phyloP scores from a whole-genome alignment of 2,888 invertebrate species.

The Phaedon cochleariae region DNA sequence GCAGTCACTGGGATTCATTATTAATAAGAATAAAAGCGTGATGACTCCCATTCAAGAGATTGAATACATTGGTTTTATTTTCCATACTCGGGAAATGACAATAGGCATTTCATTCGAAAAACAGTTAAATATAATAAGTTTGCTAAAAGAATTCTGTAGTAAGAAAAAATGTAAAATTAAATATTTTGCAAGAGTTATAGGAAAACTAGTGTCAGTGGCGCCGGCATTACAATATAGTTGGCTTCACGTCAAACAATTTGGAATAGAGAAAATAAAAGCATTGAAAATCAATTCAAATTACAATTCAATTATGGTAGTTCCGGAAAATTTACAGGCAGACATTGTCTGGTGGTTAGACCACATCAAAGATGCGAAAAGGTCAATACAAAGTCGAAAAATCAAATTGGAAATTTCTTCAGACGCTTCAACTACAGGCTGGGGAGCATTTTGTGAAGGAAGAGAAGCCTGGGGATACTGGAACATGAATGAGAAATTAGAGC shows the following conservation, averaged over 20 bases:
- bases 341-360: slow-evolving; percentile 2
- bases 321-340: not conserved
- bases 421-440: slow-evolving; percentile 19
- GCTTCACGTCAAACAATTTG: not conserved
- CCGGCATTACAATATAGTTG: not conserved
- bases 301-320: not conserved
- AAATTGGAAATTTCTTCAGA: slow-evolving; percentile 1
- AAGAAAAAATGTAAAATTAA: slow-evolving; percentile 2
- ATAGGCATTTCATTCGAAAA: not conserved
- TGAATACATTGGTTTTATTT: too few relatives aligned
- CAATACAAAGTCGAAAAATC: not conserved
- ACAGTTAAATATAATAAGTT: not conserved
- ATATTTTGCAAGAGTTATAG: not conserved
- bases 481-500: too few relatives aligned
- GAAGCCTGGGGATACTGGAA: slow-evolving; percentile 3
- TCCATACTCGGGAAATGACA: not conserved
- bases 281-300: slow-evolving; percentile 4
- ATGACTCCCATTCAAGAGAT: too few relatives aligned
- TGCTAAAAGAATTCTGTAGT: not conserved
- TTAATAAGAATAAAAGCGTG: too few relatives aligned
- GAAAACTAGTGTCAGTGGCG: not conserved
- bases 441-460: not conserved
- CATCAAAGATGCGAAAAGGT: too few relatives aligned
- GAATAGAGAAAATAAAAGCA: not conserved
- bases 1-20: too few relatives aligned